Base-by-base conservation (phyloP, 2,113 vertebrate genomes). In the Tauraco erythrolophus region DNA sequence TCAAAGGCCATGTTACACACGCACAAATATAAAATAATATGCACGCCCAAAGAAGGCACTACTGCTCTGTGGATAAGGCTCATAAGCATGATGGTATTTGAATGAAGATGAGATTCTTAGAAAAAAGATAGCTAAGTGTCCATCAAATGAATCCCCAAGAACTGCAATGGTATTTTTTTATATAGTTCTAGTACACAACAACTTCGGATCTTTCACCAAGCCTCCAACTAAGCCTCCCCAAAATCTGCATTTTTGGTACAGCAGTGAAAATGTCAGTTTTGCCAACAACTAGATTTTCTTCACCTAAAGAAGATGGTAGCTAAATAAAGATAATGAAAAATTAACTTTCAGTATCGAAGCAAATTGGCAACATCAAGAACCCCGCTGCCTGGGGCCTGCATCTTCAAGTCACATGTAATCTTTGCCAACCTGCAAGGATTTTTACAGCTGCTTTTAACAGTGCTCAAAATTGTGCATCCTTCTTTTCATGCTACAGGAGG, bases 341-440 rank as follows among this genome's bases (percentile, higher is more conserved):
- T 3, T 14, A 71, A 41, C 24, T 68, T 91, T 24, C 2, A 1
- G 10, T 79, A 62, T 31, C 35, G 41, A 75, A 91, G 46, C 27
- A 71, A 79, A 79, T 4, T 9, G 9, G 31, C 9, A 74, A 11
- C 25, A 74, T 65, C 19, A 88, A 69, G 27, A 75, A 58, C 7
- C 5, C 10, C 27, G 35, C 22, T 66, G 11, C 23, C 41, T 57
- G 28, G 4, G 50, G 16, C 16, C 62, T 62, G 10, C 1, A 0
- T 22, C 10, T 0, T 1, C 31, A 71, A 76, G 39, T 19, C 19
- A 9, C 2, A 41, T 2, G 4, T 5, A 39, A 51, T 27, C 70
- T 91, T 31, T 28, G 19, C 5, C 28, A 68, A 54, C 14, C 10
- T 24, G 25, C 41, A 88, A 82, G 31, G 62, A 57, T 48, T 91